Conservation (phyloP, 2,113 vertebrate species). For the Raja brachyura region DNA sequence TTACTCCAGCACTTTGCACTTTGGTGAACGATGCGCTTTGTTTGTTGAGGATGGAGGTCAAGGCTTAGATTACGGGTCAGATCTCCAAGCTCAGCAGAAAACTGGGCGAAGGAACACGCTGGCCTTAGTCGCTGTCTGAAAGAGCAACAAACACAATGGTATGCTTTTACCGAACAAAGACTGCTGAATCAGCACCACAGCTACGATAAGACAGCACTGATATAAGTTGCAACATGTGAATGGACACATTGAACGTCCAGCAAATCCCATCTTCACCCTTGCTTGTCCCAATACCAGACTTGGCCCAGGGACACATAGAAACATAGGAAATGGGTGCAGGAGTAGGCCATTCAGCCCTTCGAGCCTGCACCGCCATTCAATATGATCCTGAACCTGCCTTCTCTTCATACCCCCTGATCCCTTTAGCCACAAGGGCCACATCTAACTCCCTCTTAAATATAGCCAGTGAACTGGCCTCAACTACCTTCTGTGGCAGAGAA, state of each 20-base stretch:
- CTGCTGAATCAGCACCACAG: neutral
- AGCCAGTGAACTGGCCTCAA: no score
- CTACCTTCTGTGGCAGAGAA: no score
- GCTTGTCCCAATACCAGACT: neutral
- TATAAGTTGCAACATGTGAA: neutral
- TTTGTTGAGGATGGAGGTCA: neutral
- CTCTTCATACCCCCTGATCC: no score
- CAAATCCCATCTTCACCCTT: neutral
- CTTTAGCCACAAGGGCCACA: no score
- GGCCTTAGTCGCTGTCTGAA: neutral
- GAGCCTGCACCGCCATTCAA: no score
- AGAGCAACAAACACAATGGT: neutral
- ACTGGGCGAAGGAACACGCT: neutral
- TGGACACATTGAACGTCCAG: neutral
- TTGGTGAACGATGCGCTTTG: no score
- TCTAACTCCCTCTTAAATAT: no score
- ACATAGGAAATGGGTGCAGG: neutral
- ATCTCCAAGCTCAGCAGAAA: neutral
- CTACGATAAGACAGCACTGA: neutral
- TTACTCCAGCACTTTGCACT: no score
- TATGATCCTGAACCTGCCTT: no score
- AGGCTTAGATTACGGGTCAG: neutral
- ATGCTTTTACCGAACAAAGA: neutral
- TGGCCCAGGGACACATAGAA: neutral
- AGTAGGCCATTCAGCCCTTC: no score